Conservation (phyloP, 2,888 invertebrate genomes). For the Drosophila dives region DNA sequence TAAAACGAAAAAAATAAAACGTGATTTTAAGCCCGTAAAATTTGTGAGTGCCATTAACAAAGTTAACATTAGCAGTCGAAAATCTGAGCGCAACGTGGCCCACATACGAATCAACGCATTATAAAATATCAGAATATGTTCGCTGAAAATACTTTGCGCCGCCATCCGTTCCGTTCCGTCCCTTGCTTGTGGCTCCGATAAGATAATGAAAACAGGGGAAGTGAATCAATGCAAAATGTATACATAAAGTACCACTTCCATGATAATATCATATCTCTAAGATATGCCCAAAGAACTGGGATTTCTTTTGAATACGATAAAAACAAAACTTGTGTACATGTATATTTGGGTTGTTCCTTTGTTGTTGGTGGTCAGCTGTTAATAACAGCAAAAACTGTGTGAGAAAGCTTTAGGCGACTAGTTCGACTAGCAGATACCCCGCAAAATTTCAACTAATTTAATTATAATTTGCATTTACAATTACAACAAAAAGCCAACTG, state of each 20-base stretch:
- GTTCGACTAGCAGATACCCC: neutral
- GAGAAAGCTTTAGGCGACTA: neutral
- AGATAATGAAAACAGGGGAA: constrained; percentile 46
- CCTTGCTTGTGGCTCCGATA: constrained; percentile 31
- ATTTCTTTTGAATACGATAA: neutral
- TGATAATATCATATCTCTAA: neutral
- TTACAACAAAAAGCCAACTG: neutral
- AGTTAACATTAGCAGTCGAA: constrained; percentile 59
- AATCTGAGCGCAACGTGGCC: constrained; percentile 68
- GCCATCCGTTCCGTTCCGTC: too few species aligned
- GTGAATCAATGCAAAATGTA: constrained; percentile 32
- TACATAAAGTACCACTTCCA: neutral
- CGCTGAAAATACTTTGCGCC: constrained; percentile 57
- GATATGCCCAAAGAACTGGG: neutral
- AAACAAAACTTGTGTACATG: too few species aligned
- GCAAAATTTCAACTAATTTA: neutral
- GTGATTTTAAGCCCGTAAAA: constrained; percentile 68
- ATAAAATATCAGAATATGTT: constrained; percentile 20
- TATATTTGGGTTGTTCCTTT: neutral
- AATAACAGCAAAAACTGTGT: neutral
- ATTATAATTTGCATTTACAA: neutral
- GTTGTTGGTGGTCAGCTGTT: neutral
- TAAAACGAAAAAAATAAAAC: constrained; percentile 43
- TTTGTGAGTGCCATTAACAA: constrained; percentile 65
- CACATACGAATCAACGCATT: constrained; percentile 56